phyloP scores from a whole-genome alignment of 2,113 vertebrate species.

The Catharus minimus region DNA sequence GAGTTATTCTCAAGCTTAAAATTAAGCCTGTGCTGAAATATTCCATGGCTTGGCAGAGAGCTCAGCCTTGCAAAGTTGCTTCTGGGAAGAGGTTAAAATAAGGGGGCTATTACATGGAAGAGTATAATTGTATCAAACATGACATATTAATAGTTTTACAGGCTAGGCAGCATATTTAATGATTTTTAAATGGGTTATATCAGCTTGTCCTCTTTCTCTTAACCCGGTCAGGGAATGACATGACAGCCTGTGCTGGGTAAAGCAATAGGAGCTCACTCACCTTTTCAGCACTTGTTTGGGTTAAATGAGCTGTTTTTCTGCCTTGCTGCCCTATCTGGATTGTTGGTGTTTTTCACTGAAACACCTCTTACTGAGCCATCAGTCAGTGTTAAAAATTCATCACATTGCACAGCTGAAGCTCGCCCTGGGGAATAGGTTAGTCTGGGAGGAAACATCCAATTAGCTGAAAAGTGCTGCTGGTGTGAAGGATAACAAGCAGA shows the following conservation, averaged over 20 bases:
- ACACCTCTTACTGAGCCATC: conserved; percentile 43
- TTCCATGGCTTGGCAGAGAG: background rate
- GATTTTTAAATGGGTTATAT: conserved; percentile 56
- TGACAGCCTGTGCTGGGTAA: background rate
- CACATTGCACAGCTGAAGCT: conserved; percentile 23
- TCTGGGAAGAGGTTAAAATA: background rate
- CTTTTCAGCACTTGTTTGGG: background rate
- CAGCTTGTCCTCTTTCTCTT: conserved; percentile 50
- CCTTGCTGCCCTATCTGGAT: conserved; percentile 15
- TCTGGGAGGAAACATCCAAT: conserved; percentile 59
- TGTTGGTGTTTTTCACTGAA: conserved; percentile 47
- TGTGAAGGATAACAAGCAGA: conserved; percentile 19
- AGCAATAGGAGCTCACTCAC: background rate
- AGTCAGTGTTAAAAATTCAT: conserved; percentile 61
- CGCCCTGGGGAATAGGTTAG: conserved; percentile 50
- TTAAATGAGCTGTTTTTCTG: conserved; percentile 24
- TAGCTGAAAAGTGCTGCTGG: conserved; percentile 26
- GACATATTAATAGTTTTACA: conserved; percentile 33
- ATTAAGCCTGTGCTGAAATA: background rate
- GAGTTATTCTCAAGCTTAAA: background rate
- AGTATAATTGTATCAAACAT: background rate
- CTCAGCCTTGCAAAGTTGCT: background rate
- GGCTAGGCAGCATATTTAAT: conserved; percentile 31
- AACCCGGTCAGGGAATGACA: conserved; percentile 9
- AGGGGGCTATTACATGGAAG: background rate